Percentiles rank a stretch among this genome's conserved stretches.
Evolutionary conservation across 2,888 invertebrate genomes (phyloP).

Genomic region (Tridacna gigas): DNA sequence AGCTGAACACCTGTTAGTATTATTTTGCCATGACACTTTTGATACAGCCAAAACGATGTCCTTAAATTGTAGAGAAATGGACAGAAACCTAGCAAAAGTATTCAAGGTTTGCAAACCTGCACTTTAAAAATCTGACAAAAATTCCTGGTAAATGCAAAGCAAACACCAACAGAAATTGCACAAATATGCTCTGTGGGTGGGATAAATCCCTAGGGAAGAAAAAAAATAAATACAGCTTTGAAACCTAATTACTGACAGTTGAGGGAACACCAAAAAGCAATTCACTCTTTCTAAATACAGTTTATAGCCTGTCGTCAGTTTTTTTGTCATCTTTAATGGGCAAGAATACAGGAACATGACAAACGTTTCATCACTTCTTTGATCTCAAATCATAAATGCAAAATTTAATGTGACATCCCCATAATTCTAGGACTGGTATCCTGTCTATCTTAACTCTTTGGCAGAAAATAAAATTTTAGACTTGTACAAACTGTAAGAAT

Average conservation of each 20-base stretch:
- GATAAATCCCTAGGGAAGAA: slow-evolving; percentile 4
- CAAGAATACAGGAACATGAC: too few relatives aligned
- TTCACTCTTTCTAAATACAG: slow-evolving; percentile 19
- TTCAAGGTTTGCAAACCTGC: neutral
- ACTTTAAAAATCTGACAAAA: neutral
- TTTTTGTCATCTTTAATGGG: too few relatives aligned
- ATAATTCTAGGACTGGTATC: too few relatives aligned
- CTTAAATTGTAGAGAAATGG: neutral
- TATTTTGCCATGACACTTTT: neutral
- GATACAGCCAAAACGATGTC: neutral
- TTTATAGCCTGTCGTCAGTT: slow-evolving; percentile 19
- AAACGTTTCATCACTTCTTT: too few relatives aligned
- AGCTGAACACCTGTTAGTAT: too few relatives aligned
- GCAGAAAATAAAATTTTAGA: too few relatives aligned
- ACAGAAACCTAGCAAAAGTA: neutral
- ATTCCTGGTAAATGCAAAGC: slow-evolving; percentile 9
- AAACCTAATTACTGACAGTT: slow-evolving; percentile 10
- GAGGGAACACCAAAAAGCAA: slow-evolving; percentile 10
- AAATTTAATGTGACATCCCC: too few relatives aligned
- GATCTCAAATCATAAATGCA: too few relatives aligned
- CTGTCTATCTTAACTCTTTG: too few relatives aligned
- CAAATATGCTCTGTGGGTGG: slow-evolving; percentile 24
- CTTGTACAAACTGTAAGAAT: too few relatives aligned
- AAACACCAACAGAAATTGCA: slow-evolving; percentile 18
- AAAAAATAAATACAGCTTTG: slow-evolving; percentile 31